Conservation (phyloP, 2,113 vertebrate species). For the Cheirogaleus medius region DNA sequence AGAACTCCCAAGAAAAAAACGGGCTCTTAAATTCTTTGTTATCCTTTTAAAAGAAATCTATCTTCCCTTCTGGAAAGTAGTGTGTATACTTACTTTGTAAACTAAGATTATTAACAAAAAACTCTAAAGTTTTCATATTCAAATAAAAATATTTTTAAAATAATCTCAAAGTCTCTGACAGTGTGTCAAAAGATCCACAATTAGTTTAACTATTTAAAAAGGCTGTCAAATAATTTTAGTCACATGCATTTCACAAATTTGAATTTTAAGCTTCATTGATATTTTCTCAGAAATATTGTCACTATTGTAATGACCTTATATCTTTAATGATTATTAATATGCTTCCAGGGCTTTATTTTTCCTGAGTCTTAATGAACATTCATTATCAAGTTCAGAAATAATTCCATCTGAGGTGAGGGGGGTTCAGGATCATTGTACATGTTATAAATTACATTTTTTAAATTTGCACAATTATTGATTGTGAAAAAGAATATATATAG, state of each 20-base stretch:
- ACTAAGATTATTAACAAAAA: background rate
- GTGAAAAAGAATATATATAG: background rate
- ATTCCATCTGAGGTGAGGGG: background rate
- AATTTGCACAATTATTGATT: background rate
- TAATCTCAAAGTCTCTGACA: background rate
- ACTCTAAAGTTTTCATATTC: background rate
- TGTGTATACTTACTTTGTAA: background rate
- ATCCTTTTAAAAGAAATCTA: background rate
- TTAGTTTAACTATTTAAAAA: background rate
- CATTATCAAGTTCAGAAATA: background rate
- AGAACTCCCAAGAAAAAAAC: constrained; percentile 32
- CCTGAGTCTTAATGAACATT: background rate
- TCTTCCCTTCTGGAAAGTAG: background rate
- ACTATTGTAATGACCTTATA: background rate
- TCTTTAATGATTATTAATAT: background rate
- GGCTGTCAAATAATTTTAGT: background rate
- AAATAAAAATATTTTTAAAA: background rate
- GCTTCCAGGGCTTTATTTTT: background rate
- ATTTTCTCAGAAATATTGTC: background rate
- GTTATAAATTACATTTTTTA: background rate
- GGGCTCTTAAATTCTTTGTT: background rate
- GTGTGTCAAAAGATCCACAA: background rate
- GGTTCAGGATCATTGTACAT: background rate
- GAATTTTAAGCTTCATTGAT: background rate
- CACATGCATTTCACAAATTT: background rate